Base-by-base conservation (phyloP, 2,888 invertebrate genomes). In the Hanleya hanleyi region DNA sequence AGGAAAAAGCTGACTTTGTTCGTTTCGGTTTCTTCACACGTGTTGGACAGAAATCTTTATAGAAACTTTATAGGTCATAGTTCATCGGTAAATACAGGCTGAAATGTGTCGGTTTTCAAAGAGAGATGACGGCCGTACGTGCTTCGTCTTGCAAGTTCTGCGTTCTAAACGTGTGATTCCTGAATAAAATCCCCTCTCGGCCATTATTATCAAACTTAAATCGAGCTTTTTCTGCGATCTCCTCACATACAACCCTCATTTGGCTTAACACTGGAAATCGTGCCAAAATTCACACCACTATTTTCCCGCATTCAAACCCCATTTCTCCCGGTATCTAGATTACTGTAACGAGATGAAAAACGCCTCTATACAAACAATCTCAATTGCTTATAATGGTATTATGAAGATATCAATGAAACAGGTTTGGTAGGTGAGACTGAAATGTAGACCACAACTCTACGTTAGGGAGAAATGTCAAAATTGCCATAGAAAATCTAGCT, bases 41-140 rank as follows among this genome's bases (percentile, higher is more conserved):
- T 57, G 57, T 57, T 57, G 26, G 57, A 15, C 22, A 26, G 29
- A 57, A 29, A 29, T 32, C 29, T 57, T 57, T 15, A 18, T 15
- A 32, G 12, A 29, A 26, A 18, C 26, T 29, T 57, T 47, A 47
- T 15, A 32, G 57, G 32, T 15, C 57, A 57, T 29, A 57, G 57
- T 57, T 57, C 57, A 57, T 26, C 26, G 32, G 57, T 29, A 57
- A 57, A 57, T 57, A 57, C 57, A 32, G 26, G 22, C 1, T 18
- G 26, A 57, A 57, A 57, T 57, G 57, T 57, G 57, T 57, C 57
- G 22, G 29, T 57, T 57, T 57, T 57, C 57, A 57, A 57, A 57
- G 57, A 15, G 2, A 3, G 1, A 18, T 57, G 15, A 18, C 12
- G 4, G 12, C 12, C 26, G 22, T 22, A 57, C 57, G 57, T 57